These are phyloP conservation scores for Craterocephalus amniculus DNA, from an alignment of 2,797 vertebrate species.

Conservation along the genomic window DNA sequence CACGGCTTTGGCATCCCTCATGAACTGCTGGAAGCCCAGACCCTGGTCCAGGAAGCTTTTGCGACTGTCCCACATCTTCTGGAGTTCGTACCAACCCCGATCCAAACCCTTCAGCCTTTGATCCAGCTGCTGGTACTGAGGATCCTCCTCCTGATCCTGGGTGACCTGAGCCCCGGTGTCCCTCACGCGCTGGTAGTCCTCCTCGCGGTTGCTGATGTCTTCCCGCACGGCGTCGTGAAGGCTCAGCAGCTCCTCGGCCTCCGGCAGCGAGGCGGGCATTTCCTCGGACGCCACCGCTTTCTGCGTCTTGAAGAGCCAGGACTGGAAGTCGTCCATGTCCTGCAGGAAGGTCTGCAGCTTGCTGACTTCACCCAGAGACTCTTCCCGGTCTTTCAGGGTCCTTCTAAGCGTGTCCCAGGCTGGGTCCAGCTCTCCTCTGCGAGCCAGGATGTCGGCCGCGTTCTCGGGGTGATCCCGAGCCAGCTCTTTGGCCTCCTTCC, in stretches of 20 bases:
- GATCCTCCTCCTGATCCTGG: conserved; percentile 87
- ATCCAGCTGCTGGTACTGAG: conserved; percentile 90
- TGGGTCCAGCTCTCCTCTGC: conserved; percentile 69
- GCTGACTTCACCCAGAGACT: conserved; percentile 93
- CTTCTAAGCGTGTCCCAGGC: conserved; percentile 88
- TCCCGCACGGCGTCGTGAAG: conserved; percentile 84
- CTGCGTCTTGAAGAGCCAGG: conserved; percentile 92
- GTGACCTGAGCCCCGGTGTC: conserved; percentile 86
- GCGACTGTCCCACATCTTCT: conserved; percentile 91
- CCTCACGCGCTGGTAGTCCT: conserved; percentile 82
- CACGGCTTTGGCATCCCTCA: conserved; percentile 90
- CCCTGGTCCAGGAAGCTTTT: conserved; percentile 88
- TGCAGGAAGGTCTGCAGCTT: conserved; percentile 95
- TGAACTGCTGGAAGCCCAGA: conserved; percentile 92
- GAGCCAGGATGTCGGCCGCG: conserved; percentile 80
- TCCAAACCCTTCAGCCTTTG: conserved; percentile 89
- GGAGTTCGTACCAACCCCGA: conserved; percentile 89
- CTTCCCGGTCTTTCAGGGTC: conserved; percentile 86
- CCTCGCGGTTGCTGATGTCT: conserved; percentile 85
- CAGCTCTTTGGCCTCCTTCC: conserved; percentile 84
- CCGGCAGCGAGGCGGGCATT: conserved; percentile 84
- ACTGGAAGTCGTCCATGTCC: conserved; percentile 94
- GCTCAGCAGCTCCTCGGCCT: conserved; percentile 89
- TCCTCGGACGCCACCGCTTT: conserved; percentile 93
- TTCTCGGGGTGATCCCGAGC: conserved; percentile 87